phyloP scores from a whole-genome alignment of 2,113 vertebrate genomes.

The Sus scrofa region DNA sequence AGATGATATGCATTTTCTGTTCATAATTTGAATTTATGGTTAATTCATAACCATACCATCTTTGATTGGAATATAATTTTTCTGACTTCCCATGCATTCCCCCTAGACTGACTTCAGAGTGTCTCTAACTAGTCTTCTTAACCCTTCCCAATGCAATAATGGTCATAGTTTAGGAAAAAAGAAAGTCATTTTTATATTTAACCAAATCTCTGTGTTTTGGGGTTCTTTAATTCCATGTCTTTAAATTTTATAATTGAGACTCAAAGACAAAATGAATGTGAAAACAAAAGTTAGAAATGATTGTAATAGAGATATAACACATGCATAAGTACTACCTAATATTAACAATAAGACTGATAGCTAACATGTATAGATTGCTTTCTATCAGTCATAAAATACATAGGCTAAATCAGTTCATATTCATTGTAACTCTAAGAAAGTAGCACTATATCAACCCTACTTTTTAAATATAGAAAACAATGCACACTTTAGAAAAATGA shows the following conservation, averaged over 20 bases:
- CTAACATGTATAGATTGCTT: neutral
- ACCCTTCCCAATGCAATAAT: neutral
- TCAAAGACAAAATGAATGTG: neutral
- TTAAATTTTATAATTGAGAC: slow-evolving; percentile 18
- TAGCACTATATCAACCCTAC: neutral
- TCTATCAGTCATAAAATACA: neutral
- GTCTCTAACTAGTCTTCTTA: slow-evolving; percentile 32
- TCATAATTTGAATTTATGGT: slow-evolving; percentile 68
- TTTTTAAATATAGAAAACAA: slow-evolving; percentile 3
- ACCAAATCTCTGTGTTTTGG: neutral
- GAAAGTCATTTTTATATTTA: neutral
- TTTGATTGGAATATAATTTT: slow-evolving; percentile 58
- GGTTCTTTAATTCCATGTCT: neutral
- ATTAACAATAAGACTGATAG: neutral
- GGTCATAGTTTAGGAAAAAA: neutral
- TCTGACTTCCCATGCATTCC: slow-evolving; percentile 53
- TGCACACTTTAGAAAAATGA: neutral
- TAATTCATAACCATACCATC: slow-evolving; percentile 48
- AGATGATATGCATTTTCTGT: slow-evolving; percentile 50
- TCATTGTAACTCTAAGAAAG: neutral
- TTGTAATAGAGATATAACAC: neutral
- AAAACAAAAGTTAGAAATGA: slow-evolving; percentile 30
- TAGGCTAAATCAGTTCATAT: neutral
- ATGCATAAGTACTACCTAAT: neutral
- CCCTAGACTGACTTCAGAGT: slow-evolving; percentile 47